Conservation (phyloP, 2,113 vertebrate genomes). For the Noctilio leporinus region DNA sequence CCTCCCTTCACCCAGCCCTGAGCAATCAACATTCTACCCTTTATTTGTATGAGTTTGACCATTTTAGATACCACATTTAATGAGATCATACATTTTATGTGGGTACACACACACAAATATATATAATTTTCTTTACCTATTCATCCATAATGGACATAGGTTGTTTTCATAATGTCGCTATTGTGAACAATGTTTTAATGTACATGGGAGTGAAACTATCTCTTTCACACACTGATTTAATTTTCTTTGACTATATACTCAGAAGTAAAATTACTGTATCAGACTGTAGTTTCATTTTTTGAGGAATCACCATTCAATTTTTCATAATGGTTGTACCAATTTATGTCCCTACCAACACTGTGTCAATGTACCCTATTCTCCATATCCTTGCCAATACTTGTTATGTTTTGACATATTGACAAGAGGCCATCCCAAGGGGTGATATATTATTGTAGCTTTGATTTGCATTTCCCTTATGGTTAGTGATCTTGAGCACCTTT, state of each 20-base stretch:
- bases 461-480: neutral
- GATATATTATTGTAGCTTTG: neutral
- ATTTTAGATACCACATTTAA: neutral
- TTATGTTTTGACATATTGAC: neutral
- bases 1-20: neutral
- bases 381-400: neutral
- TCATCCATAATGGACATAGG: no score
- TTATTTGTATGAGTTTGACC: neutral
- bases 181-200: no score
- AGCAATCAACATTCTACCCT: neutral
- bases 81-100: neutral
- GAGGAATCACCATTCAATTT: neutral
- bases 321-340: neutral
- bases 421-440: neutral
- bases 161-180: no score
- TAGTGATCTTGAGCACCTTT: neutral
- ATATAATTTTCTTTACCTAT: no score
- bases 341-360: neutral
- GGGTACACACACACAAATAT: neutral
- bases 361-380: neutral
- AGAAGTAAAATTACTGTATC: neutral
- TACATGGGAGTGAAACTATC: neutral
- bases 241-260: neutral
- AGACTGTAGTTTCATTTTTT: neutral
- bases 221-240: neutral